Percentiles rank a stretch among this genome's conserved stretches.
Conservation (phyloP, 37 sponge, comb jelly and placozoan genomes). For the Aphrocallistes beatrix region DNA sequence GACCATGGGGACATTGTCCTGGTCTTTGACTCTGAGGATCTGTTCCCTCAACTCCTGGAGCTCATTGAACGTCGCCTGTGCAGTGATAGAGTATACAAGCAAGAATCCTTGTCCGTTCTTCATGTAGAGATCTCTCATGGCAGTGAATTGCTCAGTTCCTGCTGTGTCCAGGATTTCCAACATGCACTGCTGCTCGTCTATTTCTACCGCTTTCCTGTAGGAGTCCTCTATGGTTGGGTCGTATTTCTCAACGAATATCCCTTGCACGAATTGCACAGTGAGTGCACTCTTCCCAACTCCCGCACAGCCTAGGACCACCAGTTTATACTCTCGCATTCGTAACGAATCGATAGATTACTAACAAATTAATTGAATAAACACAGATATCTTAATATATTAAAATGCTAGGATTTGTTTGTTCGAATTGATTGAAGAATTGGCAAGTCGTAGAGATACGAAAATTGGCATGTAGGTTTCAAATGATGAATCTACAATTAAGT, state of each 20-base stretch:
- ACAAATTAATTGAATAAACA: too few species aligned
- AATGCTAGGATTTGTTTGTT: too few species aligned
- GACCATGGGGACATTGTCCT: constrained; percentile 76
- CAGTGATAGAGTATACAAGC: constrained; percentile 93
- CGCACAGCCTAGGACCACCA: constrained; percentile 96
- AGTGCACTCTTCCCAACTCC: constrained; percentile 94
- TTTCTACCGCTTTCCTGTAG: constrained; percentile 96
- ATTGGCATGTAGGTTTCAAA: too few species aligned
- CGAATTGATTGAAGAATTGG: too few species aligned
- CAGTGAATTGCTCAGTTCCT: constrained; percentile 99
- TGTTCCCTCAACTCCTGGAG: constrained; percentile 90
- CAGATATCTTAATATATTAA: too few species aligned
- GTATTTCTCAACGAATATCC: constrained; percentile 98
- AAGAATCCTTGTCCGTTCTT: constrained; percentile 99
- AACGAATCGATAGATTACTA: too few species aligned
- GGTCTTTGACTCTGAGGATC: constrained; percentile 93
- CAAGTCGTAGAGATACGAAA: too few species aligned
- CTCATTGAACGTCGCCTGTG: constrained; percentile 96
- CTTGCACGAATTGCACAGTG: constrained; percentile 99
- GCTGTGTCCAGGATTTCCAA: constrained; percentile 96
- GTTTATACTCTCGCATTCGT: constrained; percentile 91
- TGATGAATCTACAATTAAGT: too few species aligned
- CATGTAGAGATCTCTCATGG: constrained; percentile 98
- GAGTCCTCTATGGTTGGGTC: constrained; percentile 99
- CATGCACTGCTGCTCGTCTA: constrained; percentile 96